Conservation (phyloP, 2,797 vertebrate genomes). For the Arrhamphus sclerolepis region DNA sequence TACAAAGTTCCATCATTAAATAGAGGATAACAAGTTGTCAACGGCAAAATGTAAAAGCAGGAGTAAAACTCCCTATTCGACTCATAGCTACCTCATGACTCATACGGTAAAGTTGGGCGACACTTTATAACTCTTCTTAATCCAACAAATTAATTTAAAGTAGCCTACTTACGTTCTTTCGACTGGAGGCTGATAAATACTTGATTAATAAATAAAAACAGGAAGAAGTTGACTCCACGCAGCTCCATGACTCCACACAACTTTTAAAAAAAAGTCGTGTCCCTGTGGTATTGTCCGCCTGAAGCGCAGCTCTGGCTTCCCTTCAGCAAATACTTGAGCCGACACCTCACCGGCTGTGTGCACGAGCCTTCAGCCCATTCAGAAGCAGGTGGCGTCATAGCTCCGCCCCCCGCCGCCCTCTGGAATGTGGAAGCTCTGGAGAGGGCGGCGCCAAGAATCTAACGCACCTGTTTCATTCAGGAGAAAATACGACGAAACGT, state of each 20-base stretch:
- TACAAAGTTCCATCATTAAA: neutral
- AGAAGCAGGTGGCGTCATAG: slow-evolving; percentile 76
- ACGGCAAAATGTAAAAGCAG: neutral
- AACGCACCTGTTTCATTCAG: slow-evolving; percentile 66
- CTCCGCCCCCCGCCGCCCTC: slow-evolving; percentile 67
- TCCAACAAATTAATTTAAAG: neutral
- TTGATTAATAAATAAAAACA: slow-evolving; percentile 71
- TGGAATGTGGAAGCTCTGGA: slow-evolving; percentile 70
- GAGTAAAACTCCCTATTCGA: slow-evolving; percentile 11
- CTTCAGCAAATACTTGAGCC: slow-evolving; percentile 6
- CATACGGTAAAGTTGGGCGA: slow-evolving; percentile 23
- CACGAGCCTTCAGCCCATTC: slow-evolving; percentile 67
- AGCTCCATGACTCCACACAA: slow-evolving; percentile 72
- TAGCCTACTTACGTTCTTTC: slow-evolving; percentile 80
- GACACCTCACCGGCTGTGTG: slow-evolving; percentile 36
- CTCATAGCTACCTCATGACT: slow-evolving; percentile 59
- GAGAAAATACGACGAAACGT: neutral
- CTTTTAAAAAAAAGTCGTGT: slow-evolving; percentile 20
- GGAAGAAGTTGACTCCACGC: slow-evolving; percentile 48
- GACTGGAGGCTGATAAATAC: slow-evolving; percentile 73
- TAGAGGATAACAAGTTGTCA: neutral
- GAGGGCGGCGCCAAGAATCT: slow-evolving; percentile 44
- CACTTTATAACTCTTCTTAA: neutral
- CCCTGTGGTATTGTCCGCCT: slow-evolving; percentile 11
- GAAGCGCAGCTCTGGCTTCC: slow-evolving; percentile 8